Evolutionary conservation across 2,888 invertebrate species (phyloP).

Genomic region (Andricus curvator): DNA sequence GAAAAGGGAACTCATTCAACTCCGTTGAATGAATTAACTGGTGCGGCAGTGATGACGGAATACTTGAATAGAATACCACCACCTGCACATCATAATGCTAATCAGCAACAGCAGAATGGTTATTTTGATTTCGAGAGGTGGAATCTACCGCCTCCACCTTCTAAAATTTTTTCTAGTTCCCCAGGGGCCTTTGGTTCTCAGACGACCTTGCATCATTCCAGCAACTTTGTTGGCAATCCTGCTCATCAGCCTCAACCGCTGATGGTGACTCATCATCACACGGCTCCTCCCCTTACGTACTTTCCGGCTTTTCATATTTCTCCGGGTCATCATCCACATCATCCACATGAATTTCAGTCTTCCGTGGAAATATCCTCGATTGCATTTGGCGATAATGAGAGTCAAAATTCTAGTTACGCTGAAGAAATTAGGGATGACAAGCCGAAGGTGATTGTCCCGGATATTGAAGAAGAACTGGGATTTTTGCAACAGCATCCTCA

Average conservation of each 20-base stretch:
- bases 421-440: slow-evolving; percentile 82
- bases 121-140: slow-evolving; percentile 91
- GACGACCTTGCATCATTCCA: slow-evolving; percentile 80
- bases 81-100: slow-evolving; percentile 85
- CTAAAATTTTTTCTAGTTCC: slow-evolving; percentile 84
- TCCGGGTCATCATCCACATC: slow-evolving; percentile 80
- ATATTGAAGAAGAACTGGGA: slow-evolving; percentile 93
- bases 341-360: slow-evolving; percentile 83
- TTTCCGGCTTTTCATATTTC: slow-evolving; percentile 88
- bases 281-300: slow-evolving; percentile 85
- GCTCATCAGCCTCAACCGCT: slow-evolving; percentile 80
- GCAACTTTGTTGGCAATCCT: slow-evolving; percentile 75
- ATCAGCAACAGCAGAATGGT: slow-evolving; percentile 82
- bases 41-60: slow-evolving; percentile 79
- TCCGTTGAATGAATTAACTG: slow-evolving; percentile 80
- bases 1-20: slow-evolving; percentile 80
- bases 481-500: slow-evolving; percentile 81
- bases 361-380: slow-evolving; percentile 84
- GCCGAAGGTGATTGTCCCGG: slow-evolving; percentile 92
- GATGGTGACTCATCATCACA: slow-evolving; percentile 85
- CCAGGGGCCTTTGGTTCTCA: slow-evolving; percentile 82
- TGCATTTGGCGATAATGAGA: slow-evolving; percentile 57
- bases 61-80: slow-evolving; percentile 84
- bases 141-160: slow-evolving; percentile 86
- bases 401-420: slow-evolving; percentile 59